phyloP scores from a whole-genome alignment of 1,140 invertebrate species.

The Drosophila chauvacae region DNA sequence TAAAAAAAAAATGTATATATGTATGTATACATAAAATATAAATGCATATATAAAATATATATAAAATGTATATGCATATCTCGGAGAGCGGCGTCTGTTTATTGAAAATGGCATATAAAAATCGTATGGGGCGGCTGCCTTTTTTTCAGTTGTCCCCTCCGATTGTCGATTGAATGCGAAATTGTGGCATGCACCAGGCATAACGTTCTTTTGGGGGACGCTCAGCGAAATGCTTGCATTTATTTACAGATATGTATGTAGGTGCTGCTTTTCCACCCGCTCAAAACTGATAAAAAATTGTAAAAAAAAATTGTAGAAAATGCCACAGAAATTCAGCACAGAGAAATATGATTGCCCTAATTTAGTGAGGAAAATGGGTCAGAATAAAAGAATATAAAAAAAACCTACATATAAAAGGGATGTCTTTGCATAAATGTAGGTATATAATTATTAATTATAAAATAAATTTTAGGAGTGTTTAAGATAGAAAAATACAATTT shows the following conservation, averaged over 20 bases:
- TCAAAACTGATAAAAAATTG: slow-evolving; percentile 20
- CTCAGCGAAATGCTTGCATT: slow-evolving; percentile 33
- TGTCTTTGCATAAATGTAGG: no score
- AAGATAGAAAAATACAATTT: no score
- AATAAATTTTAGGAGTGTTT: no score
- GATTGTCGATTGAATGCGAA: slow-evolving; percentile 44
- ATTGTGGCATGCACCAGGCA: slow-evolving; percentile 26
- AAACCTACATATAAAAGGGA: no score
- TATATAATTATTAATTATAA: no score
- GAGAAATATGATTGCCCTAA: background rate
- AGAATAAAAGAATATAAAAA: no score
- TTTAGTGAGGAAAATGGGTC: background rate
- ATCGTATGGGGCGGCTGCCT: slow-evolving; percentile 35
- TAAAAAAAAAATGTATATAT: background rate
- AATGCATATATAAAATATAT: slow-evolving; percentile 1
- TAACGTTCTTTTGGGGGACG: slow-evolving; percentile 44
- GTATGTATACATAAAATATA: background rate
- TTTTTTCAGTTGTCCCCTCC: background rate
- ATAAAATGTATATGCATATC: slow-evolving; percentile 2
- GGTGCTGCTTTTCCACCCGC: slow-evolving; percentile 6
- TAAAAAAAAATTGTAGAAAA: background rate
- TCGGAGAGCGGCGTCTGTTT: slow-evolving; percentile 52
- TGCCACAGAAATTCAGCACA: no score
- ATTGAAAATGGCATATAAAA: slow-evolving; percentile 75
- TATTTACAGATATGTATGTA: slow-evolving; percentile 35